A percentile compares a stretch with the other conserved stretches of the same genome.
These are phyloP conservation scores for Diplazon laetatorius DNA, from an alignment of 2,888 invertebrate species.

Conservation along the genomic window DNA sequence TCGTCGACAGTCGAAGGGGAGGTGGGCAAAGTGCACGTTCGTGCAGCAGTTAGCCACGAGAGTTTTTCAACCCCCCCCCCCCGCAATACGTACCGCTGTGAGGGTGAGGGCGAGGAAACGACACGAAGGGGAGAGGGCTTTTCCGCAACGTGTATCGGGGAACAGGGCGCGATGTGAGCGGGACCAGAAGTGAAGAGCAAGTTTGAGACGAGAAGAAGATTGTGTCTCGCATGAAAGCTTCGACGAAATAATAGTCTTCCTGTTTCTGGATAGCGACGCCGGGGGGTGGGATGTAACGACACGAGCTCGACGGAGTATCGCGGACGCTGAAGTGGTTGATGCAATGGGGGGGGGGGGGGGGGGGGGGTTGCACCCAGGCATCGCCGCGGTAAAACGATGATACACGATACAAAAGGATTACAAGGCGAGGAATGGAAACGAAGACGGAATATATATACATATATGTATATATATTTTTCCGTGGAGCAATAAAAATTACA, in stretches of 20 bases:
- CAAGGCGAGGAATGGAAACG: not conserved
- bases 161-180: constrained; percentile 46
- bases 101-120: too few species aligned
- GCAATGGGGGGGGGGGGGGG: too few species aligned
- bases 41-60: constrained; percentile 60
- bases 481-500: not conserved
- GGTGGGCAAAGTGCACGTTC: constrained; percentile 64
- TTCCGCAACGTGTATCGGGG: constrained; percentile 45
- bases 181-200: constrained; percentile 30
- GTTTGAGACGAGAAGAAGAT: constrained; percentile 48
- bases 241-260: constrained; percentile 46
- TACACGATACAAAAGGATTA: constrained; percentile 14
- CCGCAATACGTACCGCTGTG: constrained; percentile 52
- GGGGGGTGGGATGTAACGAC: constrained; percentile 28
- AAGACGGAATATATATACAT: not conserved
- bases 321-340: constrained; percentile 4
- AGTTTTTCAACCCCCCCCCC: constrained; percentile 35
- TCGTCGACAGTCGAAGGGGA: constrained; percentile 60
- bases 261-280: constrained; percentile 19
- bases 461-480: not conserved
- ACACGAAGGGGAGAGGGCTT: too few species aligned
- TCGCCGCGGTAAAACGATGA: constrained; percentile 1
- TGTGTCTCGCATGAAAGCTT: constrained; percentile 51
- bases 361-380: too few species aligned
- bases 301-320: constrained; percentile 21